phyloP scores from a whole-genome alignment of 2,888 invertebrate species.

The Erannis defoliaria region DNA sequence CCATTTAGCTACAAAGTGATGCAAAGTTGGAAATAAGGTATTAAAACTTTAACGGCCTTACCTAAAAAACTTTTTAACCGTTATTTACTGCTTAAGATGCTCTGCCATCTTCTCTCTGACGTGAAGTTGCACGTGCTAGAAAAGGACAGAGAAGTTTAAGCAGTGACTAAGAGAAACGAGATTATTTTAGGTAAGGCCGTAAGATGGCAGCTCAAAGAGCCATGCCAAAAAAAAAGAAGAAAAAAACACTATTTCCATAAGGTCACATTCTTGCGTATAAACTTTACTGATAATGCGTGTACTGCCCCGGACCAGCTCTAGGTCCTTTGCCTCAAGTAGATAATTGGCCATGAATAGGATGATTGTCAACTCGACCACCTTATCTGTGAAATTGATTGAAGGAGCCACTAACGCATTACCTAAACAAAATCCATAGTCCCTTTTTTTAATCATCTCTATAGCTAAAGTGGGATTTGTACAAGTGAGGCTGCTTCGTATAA shows the following conservation, averaged over 20 bases:
- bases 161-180: too few species aligned
- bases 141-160: too few species aligned
- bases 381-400: not conserved
- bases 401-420: not conserved
- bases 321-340: constrained; percentile 40
- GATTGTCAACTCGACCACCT: constrained; percentile 35
- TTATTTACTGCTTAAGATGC: too few species aligned
- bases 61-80: too few species aligned
- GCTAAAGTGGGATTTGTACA: constrained; percentile 11
- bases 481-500: constrained; percentile 31
- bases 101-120: too few species aligned
- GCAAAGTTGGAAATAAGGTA: too few species aligned
- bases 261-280: not conserved
- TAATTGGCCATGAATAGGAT: constrained; percentile 47
- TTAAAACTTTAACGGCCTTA: too few species aligned
- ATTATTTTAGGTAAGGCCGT: too few species aligned
- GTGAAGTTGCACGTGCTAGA: too few species aligned
- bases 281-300: not conserved
- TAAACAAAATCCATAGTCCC: not conserved
- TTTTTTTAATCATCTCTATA: not conserved
- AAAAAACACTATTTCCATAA: not conserved
- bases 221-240: too few species aligned
- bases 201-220: too few species aligned
- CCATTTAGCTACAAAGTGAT: too few species aligned
- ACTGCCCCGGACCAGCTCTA: constrained; percentile 3